These are phyloP conservation scores for Lacerta agilis DNA, from an alignment of 2,797 vertebrate genomes.

Conservation along the genomic window DNA sequence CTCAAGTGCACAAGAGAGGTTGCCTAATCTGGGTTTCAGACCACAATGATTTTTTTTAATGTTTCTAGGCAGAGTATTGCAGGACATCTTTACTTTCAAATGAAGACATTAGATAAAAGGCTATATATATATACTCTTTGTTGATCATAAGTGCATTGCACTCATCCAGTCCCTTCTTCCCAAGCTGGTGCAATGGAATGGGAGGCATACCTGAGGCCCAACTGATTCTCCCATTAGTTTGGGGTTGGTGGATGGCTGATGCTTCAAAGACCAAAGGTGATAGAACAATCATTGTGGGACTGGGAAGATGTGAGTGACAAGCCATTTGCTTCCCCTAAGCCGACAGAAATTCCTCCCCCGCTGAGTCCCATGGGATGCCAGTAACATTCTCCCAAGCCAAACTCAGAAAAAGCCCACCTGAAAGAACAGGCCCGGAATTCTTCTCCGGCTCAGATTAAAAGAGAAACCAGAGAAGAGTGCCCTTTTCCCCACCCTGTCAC, in stretches of 20 bases:
- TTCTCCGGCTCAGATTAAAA: not conserved
- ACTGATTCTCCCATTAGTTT: not conserved
- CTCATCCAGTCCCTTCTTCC: not conserved
- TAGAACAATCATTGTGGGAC: not conserved
- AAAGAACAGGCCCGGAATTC: not conserved
- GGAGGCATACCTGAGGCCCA: not conserved
- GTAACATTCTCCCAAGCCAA: not conserved
- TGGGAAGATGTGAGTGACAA: not conserved
- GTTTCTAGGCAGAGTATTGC: not conserved
- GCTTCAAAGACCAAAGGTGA: not conserved
- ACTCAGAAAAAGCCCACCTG: not conserved
- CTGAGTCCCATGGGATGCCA: not conserved
- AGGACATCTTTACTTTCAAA: slow-evolving; percentile 2
- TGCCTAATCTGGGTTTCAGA: slow-evolving; percentile 1
- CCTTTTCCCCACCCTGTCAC: not conserved
- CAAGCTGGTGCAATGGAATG: not conserved
- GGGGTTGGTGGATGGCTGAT: not conserved
- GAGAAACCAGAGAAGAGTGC: not conserved
- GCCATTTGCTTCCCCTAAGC: not conserved
- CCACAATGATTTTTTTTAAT: not conserved
- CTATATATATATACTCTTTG: not conserved
- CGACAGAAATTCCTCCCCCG: not conserved
- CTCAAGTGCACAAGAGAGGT: not conserved
- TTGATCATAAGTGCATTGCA: not conserved
- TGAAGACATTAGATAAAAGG: not conserved